phyloP scores from a whole-genome alignment of 2,113 vertebrate species.

The Rhea pennata region DNA sequence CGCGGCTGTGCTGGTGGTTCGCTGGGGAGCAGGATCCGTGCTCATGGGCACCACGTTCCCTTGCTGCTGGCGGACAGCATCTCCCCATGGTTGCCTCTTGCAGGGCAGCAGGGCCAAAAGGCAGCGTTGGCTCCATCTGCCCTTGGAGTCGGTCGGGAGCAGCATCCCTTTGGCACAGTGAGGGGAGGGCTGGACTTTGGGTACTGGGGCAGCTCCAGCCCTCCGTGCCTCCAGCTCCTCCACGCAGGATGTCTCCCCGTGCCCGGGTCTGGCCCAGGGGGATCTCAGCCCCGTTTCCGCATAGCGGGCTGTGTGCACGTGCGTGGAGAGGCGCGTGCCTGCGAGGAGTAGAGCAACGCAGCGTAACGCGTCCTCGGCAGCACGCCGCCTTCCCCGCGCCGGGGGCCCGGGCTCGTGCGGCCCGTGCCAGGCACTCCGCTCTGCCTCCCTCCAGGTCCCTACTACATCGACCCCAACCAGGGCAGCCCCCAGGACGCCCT shows the following conservation, averaged over 20 bases:
- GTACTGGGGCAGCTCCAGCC: too few relatives aligned
- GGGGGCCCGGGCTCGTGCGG: background rate
- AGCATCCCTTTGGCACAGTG: background rate
- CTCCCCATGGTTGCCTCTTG: too few relatives aligned
- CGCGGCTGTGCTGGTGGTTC: too few relatives aligned
- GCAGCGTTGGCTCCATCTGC: too few relatives aligned
- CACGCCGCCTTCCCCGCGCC: too few relatives aligned
- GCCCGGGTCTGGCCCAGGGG: background rate
- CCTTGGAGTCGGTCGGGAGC: too few relatives aligned
- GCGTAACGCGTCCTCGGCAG: too few relatives aligned
- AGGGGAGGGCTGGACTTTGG: background rate
- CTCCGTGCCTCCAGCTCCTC: background rate
- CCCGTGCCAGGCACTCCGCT: background rate
- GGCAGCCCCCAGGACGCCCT: conserved; percentile 85
- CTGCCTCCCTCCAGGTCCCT: conserved; percentile 79
- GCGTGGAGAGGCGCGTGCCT: background rate
- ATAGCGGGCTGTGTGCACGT: background rate
- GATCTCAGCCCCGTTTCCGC: too few relatives aligned
- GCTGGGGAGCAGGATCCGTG: too few relatives aligned
- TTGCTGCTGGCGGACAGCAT: too few relatives aligned
- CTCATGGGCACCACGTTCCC: too few relatives aligned
- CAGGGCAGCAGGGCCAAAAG: too few relatives aligned
- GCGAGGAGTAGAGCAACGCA: background rate
- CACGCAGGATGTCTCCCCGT: background rate
- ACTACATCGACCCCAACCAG: conserved; percentile 93